Evolutionary conservation across 2,888 invertebrate species (phyloP).

Genomic region (Euplexia lucipara): DNA sequence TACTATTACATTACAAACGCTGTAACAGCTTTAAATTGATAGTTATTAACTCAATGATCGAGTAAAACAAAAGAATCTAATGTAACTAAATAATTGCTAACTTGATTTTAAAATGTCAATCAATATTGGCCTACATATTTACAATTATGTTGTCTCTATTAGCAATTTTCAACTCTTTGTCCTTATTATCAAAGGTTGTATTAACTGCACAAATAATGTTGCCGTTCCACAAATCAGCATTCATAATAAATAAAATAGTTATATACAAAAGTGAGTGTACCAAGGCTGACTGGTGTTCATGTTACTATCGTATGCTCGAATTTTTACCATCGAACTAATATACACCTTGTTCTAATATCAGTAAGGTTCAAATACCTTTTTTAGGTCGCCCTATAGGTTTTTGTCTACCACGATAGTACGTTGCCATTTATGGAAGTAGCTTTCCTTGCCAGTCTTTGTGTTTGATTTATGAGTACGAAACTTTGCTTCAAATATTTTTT

Average conservation of each 20-base stretch:
- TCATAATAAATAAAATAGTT: constrained; percentile 73
- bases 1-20: constrained; percentile 5
- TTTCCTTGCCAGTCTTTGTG: constrained; percentile 75
- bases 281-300: constrained; percentile 81
- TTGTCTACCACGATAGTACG: constrained; percentile 66
- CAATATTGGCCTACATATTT: constrained; percentile 66
- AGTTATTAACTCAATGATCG: constrained; percentile 23
- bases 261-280: constrained; percentile 82
- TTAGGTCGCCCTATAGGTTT: constrained; percentile 52
- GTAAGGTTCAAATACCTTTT: constrained; percentile 62
- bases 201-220: constrained; percentile 60
- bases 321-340: constrained; percentile 71
- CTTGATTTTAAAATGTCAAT: constrained; percentile 76
- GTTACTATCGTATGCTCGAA: constrained; percentile 73
- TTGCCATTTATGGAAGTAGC: constrained; percentile 74
- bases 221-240: constrained; percentile 75
- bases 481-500: constrained; percentile 45
- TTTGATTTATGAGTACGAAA: constrained; percentile 72
- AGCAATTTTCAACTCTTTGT: constrained; percentile 66
- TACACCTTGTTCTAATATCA: constrained; percentile 65
- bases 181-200: constrained; percentile 62
- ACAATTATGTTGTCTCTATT: constrained; percentile 22
- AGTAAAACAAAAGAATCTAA: constrained; percentile 72
- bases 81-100: constrained; percentile 62
- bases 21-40: constrained; percentile 20